These are phyloP conservation scores for Melieria crassipennis DNA, from an alignment of 2,888 invertebrate genomes.

Conservation along the genomic window DNA sequence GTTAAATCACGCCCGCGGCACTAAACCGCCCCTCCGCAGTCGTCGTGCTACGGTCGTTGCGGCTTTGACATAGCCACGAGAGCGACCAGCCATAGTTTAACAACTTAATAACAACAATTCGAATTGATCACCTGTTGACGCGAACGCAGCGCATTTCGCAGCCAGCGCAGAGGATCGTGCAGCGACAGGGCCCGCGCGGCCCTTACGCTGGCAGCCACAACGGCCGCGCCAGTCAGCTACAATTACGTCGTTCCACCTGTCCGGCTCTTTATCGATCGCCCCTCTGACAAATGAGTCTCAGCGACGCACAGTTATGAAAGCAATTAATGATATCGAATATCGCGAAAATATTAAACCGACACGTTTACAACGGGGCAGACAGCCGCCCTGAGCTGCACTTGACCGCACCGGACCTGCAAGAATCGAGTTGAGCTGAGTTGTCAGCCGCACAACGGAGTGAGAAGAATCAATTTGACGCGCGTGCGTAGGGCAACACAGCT, in stretches of 20 bases:
- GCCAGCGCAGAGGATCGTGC: no score
- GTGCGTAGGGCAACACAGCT: slow-evolving; percentile 27
- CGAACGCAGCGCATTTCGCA: slow-evolving; percentile 25
- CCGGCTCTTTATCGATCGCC: slow-evolving; percentile 54
- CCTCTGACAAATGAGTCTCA: slow-evolving; percentile 58
- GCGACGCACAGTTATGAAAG: slow-evolving; percentile 49
- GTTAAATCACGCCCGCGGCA: slow-evolving; percentile 56
- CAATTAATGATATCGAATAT: slow-evolving; percentile 58
- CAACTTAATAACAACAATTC: slow-evolving; percentile 61
- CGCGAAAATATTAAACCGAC: slow-evolving; percentile 48
- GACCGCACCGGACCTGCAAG: not conserved
- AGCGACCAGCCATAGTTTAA: slow-evolving; percentile 51
- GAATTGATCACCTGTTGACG: slow-evolving; percentile 56
- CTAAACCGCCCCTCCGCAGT: slow-evolving; percentile 2
- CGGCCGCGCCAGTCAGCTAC: slow-evolving; percentile 41
- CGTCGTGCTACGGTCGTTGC: not conserved
- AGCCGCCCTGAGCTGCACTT: not conserved
- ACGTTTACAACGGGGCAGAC: slow-evolving; percentile 32
- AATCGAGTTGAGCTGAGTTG: not conserved
- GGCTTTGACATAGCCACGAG: slow-evolving; percentile 43
- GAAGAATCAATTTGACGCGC: slow-evolving; percentile 47
- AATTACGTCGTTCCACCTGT: slow-evolving; percentile 59
- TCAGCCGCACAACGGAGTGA: slow-evolving; percentile 27
- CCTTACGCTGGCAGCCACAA: not conserved
- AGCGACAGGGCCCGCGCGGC: not conserved